phyloP scores from a whole-genome alignment of 2,797 vertebrate genomes.

The Cetoscarus ocellatus region DNA sequence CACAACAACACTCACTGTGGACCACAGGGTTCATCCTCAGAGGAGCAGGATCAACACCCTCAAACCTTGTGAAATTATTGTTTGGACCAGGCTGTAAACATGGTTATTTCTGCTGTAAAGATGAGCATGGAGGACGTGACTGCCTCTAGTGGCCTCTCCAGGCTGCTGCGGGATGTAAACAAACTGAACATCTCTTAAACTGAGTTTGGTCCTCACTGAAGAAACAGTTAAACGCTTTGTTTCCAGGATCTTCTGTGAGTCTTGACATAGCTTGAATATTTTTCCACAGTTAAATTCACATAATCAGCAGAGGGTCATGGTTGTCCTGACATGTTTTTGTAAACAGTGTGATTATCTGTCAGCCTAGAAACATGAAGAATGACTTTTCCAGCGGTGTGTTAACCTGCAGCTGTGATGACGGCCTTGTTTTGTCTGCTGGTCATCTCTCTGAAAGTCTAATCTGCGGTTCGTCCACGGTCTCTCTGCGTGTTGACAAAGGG shows the following conservation, averaged over 20 bases:
- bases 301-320: constrained; percentile 2
- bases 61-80: no score
- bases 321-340: constrained; percentile 6
- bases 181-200: no score
- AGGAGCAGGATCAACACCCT: no score
- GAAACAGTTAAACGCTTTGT: no score
- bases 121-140: no score
- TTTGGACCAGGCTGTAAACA: no score
- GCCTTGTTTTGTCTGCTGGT: constrained; percentile 62
- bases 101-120: no score
- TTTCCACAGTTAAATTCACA: constrained; percentile 2
- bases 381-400: neutral
- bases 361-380: constrained; percentile 1
- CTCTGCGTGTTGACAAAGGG: constrained; percentile 58
- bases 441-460: constrained; percentile 50
- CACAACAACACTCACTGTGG: no score
- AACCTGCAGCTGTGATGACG: constrained; percentile 47
- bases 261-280: neutral
- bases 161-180: no score
- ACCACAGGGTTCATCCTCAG: no score
- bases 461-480: constrained; percentile 63
- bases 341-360: neutral
- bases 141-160: no score
- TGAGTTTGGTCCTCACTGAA: no score
- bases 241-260: neutral